phyloP scores from a whole-genome alignment of 2,888 invertebrate genomes.

The Drosophila conformis region DNA sequence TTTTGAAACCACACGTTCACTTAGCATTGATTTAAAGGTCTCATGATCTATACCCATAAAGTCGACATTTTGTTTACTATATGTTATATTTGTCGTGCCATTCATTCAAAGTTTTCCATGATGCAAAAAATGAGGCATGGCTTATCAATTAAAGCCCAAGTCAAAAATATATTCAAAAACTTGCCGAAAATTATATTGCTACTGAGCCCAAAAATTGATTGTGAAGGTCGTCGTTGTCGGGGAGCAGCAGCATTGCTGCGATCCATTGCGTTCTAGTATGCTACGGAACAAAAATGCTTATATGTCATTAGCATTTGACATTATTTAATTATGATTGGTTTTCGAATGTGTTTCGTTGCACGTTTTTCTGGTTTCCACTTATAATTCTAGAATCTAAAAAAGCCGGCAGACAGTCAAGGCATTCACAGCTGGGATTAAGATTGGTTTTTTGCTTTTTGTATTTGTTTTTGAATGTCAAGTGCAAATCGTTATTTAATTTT shows the following conservation, averaged over 20 bases:
- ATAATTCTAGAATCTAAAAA: slow-evolving; percentile 1
- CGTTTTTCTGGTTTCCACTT: slow-evolving; percentile 60
- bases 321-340: slow-evolving; percentile 13
- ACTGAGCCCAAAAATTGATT: not conserved
- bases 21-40: slow-evolving; percentile 61
- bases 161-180: not conserved
- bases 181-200: not conserved
- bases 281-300: not conserved
- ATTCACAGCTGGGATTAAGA: not conserved
- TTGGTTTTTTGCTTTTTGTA: not conserved
- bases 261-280: too few relatives aligned
- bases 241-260: not conserved
- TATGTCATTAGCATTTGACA: slow-evolving; percentile 16
- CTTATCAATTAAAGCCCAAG: slow-evolving; percentile 26
- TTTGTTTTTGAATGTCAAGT: slow-evolving; percentile 31
- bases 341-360: slow-evolving; percentile 38
- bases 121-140: slow-evolving; percentile 12
- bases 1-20: slow-evolving; percentile 38
- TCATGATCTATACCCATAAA: slow-evolving; percentile 13
- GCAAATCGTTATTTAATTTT: slow-evolving; percentile 24
- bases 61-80: slow-evolving; percentile 23
- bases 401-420: slow-evolving; percentile 24
- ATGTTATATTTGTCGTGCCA: slow-evolving; percentile 16
- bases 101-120: slow-evolving; percentile 54
- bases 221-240: slow-evolving; percentile 32